Conservation (phyloP, 2,113 vertebrate species). For the Ginglymostoma cirratum region DNA sequence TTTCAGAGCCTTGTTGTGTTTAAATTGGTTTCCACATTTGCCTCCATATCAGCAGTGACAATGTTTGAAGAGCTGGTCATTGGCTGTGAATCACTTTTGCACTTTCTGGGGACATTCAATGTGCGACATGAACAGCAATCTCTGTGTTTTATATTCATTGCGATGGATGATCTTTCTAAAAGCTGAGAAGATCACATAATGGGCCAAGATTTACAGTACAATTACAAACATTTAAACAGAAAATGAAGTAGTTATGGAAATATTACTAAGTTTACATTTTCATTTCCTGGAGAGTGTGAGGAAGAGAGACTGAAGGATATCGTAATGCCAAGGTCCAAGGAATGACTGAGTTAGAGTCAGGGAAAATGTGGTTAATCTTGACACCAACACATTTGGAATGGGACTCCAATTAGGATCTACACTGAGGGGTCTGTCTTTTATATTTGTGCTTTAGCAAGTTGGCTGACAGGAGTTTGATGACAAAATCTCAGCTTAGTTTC, state of each 20-base stretch:
- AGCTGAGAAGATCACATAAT: neutral
- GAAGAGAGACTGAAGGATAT: neutral
- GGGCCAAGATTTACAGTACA: neutral
- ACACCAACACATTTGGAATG: neutral
- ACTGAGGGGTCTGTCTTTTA: neutral
- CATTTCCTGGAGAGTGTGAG: neutral
- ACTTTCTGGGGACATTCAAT: too few species aligned
- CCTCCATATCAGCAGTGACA: neutral
- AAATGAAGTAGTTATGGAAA: neutral
- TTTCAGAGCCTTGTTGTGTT: too few species aligned
- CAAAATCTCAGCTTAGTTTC: neutral
- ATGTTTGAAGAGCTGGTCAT: too few species aligned
- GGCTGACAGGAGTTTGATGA: too few species aligned
- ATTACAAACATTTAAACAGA: neutral
- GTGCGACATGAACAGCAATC: too few species aligned
- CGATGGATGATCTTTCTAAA: neutral
- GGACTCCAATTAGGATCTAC: neutral
- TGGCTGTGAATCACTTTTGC: too few species aligned
- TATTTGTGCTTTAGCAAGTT: neutral
- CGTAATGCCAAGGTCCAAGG: neutral
- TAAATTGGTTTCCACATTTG: too few species aligned
- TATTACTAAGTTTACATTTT: neutral
- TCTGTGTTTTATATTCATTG: too few species aligned
- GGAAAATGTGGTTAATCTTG: neutral
- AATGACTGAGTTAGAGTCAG: neutral